Evolutionary conservation across 2,888 invertebrate species (phyloP), one percentile per base, ranked within the genome.

Genomic region (Tenthredo livida): DNA sequence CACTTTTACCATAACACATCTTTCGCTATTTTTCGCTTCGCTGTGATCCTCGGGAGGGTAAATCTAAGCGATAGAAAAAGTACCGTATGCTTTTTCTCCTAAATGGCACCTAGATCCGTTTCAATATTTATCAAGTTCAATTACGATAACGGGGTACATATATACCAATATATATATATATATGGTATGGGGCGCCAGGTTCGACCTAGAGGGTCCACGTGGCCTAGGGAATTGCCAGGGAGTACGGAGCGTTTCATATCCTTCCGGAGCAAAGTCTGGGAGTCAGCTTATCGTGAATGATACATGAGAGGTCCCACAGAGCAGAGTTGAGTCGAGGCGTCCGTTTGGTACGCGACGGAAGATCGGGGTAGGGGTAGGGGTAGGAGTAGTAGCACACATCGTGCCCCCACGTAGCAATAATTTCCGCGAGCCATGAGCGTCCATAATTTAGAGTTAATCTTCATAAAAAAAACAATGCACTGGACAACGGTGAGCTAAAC

Each of bases 391-490:
- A 40, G 61, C 10, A 40, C 47, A 21, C 17, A 10, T 33, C 50
- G 17, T n/a, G n/a, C 12, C 29, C 29, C n/a, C 77, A 61, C 47
- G 47, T 67, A 50, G 85, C 82, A 88, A 86, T 86, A 85, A 86
- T 88, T 87, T 82, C 85, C 84, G 77, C 80, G 85, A 84, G 29
- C 83, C 58, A 47, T 43, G 75, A 83, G 21, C 77, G 21, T 78
- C 78, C 85, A 87, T 87, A 86, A 88, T 88, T 87, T 86, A 84
- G 84, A 67, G 70, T 86, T 85, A 87, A 88, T 88, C 86, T 87
- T 88, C 86, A 85, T 87, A 86, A 88, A 88, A 88, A 86, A 86
- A 87, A 85, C 86, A 85, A 83, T 85, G 84, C 78, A 85, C 15
- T 67, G 85, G 85, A 85, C 83, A 83, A 70, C 29, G 67, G 83